Evolutionary conservation across 1,140 invertebrate genomes (phyloP).

Genomic region (Wiebesia pumilae): DNA sequence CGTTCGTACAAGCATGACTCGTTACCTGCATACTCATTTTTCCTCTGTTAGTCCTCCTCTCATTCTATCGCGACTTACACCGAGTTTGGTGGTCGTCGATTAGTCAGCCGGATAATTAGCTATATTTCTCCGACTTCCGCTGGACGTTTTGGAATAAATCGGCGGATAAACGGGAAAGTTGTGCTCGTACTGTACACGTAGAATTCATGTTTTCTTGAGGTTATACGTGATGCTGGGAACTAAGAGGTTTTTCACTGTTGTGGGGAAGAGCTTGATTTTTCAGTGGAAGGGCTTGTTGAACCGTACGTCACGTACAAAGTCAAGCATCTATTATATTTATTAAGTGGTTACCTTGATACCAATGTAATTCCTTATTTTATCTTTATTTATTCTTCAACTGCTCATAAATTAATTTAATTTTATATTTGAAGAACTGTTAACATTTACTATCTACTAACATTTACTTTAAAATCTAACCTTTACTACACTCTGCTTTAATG

Average conservation of each 20-base stretch:
- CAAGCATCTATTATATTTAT: constrained; percentile 23
- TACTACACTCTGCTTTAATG: background rate
- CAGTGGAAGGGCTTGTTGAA: background rate
- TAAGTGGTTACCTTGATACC: background rate
- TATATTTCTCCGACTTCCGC: constrained; percentile 20
- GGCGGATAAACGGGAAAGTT: background rate
- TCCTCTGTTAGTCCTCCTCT: background rate
- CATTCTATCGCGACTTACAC: background rate
- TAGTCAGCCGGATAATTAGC: constrained; percentile 35
- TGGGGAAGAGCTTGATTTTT: background rate
- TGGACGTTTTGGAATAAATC: constrained; percentile 16
- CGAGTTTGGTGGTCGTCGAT: constrained; percentile 31
- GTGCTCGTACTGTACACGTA: background rate
- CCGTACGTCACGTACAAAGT: constrained; percentile 3
- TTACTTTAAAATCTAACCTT: background rate
- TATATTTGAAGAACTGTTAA: background rate
- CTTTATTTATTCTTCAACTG: background rate
- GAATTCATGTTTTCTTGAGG: background rate
- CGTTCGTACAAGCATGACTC: constrained; percentile 22
- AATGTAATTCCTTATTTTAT: constrained; percentile 11
- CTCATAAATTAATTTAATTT: background rate
- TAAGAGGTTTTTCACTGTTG: background rate
- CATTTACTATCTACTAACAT: too few relatives aligned
- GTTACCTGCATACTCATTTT: constrained; percentile 41
- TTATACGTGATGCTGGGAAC: background rate